Evolutionary conservation across 2,888 invertebrate species (phyloP), one percentile per base, ranked within the genome.

Genomic region (Scaptomyza reducta): DNA sequence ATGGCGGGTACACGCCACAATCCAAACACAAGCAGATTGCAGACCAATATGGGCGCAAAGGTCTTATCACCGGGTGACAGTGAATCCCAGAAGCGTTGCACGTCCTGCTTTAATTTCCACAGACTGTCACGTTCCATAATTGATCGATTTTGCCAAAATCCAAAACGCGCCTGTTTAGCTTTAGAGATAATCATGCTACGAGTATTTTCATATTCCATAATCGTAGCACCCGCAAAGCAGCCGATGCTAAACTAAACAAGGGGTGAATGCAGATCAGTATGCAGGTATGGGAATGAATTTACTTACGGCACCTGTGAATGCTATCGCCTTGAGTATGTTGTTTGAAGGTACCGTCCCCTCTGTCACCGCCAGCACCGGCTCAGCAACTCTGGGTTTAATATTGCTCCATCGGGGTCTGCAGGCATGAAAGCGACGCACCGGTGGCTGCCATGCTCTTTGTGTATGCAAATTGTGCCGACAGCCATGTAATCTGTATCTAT

Each of bases 151-250:
- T 75, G 83, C 22, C 77, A 42, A 87, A 89, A 90, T 2, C 83
- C 79, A n/a, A 90, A 77, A 45, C 87, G 90, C 5, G 88, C 74
- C 70, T 93, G 94, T 91, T 94, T 94, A 0, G 82, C 89, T 3
- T 89, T 89, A 13, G 89, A 86, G 25, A 90, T 53, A 56, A 91
- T 89, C 64, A 85, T 80, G 51, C 84, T 88, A 0, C 90, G 88
- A 45, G 90, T 84, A 60, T 89, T 93, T 92, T 98, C 98, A 93
- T 98, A 98, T 91, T 98, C 96, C 96, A 96, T 96, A 74, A 98
- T 95, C 16, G 96, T 94, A 78, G 96, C 96, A 16, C 95, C 95
- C 27, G 94, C 93, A 88, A 97, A 93, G 89, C 95, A 95, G 16
- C 94, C 93, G 46, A 95, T 92, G 66, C 89, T 86, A 77, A 96